Percentiles rank a stretch among this genome's conserved stretches.
These are phyloP conservation scores for Eulimnadia texana DNA, from an alignment of 1,140 invertebrate genomes.

Conservation along the genomic window DNA sequence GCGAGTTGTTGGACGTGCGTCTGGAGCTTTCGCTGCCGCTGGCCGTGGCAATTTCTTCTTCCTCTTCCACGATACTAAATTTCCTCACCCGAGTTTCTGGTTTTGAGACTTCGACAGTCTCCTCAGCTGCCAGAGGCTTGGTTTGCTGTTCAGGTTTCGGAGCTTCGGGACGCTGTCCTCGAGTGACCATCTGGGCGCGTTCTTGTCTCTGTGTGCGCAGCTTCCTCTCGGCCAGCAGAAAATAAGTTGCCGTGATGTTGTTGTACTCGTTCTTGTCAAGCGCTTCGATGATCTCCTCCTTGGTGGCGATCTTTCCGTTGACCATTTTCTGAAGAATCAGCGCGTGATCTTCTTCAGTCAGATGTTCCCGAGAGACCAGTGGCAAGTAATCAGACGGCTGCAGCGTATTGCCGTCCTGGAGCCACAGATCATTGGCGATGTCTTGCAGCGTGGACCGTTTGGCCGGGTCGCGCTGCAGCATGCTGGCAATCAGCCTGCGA, in stretches of 20 bases:
- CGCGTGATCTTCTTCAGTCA: constrained; percentile 82
- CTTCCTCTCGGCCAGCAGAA: constrained; percentile 85
- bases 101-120: neutral
- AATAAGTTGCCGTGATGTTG: constrained; percentile 97
- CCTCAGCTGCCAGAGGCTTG: neutral
- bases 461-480: constrained; percentile 85
- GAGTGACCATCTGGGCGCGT: constrained; percentile 23
- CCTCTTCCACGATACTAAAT: constrained; percentile 75
- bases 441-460: constrained; percentile 73
- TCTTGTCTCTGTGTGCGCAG: constrained; percentile 55
- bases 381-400: constrained; percentile 45
- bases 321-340: constrained; percentile 93
- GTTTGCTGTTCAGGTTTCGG: neutral
- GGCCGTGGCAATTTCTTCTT: constrained; percentile 47
- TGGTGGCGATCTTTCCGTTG: constrained; percentile 80
- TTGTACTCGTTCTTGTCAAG: constrained; percentile 93
- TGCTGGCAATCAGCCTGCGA: constrained; percentile 72
- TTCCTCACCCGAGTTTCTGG: constrained; percentile 43
- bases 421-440: constrained; percentile 80
- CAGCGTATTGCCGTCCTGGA: constrained; percentile 25
- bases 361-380: constrained; percentile 61
- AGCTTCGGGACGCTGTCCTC: neutral
- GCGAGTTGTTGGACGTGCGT: constrained; percentile 8
- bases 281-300: constrained; percentile 84
- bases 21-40: neutral